phyloP scores from a whole-genome alignment of 2,797 vertebrate genomes.

The Microctenopoma steveboyesi region DNA sequence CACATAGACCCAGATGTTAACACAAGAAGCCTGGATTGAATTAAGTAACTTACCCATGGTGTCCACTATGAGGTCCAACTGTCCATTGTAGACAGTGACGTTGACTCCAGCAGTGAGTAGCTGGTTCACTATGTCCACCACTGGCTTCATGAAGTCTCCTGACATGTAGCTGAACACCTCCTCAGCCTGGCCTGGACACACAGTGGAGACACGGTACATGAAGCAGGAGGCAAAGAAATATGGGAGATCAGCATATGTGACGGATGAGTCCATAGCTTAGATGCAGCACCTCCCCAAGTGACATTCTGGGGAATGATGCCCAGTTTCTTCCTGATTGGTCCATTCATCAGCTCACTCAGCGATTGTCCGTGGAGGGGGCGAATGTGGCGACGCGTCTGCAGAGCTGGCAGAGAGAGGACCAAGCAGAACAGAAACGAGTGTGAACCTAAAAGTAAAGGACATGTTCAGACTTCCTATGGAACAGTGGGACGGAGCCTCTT shows the following conservation, averaged over 20 bases:
- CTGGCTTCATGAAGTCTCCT: slow-evolving; percentile 94
- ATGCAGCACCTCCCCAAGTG: slow-evolving; percentile 93
- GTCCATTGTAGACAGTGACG: slow-evolving; percentile 95
- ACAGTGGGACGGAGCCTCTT: slow-evolving; percentile 53
- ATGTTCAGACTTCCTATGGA: neutral
- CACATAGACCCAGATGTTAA: too few species aligned
- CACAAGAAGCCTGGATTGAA: neutral
- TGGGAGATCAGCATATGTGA: too few species aligned
- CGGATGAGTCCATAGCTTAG: neutral
- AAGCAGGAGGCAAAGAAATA: too few species aligned
- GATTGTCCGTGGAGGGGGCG: slow-evolving; percentile 79
- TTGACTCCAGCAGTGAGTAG: slow-evolving; percentile 87
- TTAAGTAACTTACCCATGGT: slow-evolving; percentile 86
- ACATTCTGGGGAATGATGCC: slow-evolving; percentile 90
- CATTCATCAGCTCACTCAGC: slow-evolving; percentile 93
- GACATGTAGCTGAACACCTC: slow-evolving; percentile 90
- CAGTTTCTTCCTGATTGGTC: slow-evolving; percentile 90
- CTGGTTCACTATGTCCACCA: slow-evolving; percentile 88
- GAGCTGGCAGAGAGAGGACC: slow-evolving; percentile 66
- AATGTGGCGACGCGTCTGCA: slow-evolving; percentile 83
- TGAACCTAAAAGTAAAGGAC: too few species aligned
- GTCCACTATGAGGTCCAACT: slow-evolving; percentile 97
- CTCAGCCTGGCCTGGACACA: slow-evolving; percentile 85
- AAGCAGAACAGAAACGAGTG: neutral
- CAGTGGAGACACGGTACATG: neutral